phyloP scores from a whole-genome alignment of 1,140 invertebrate species.

The Coptotermes formosanus region DNA sequence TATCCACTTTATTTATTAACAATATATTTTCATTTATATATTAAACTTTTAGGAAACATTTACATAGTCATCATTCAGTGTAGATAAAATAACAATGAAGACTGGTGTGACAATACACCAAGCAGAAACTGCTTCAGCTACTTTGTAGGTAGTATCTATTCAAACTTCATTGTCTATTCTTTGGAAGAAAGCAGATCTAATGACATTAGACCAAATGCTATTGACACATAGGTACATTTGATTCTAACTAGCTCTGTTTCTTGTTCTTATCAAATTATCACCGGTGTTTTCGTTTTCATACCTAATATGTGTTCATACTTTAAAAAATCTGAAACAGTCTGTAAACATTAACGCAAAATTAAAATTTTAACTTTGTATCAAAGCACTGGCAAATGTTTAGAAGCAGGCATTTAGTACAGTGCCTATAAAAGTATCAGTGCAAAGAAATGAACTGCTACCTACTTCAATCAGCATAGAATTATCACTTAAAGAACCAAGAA shows the following conservation, averaged over 20 bases:
- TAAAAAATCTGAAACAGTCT: not conserved
- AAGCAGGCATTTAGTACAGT: not conserved
- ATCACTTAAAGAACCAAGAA: not conserved
- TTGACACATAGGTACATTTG: not conserved
- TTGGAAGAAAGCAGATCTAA: not conserved
- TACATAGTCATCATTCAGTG: not conserved
- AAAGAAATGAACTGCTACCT: not conserved
- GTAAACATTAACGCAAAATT: not conserved
- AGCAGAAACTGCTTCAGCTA: constrained; percentile 15
- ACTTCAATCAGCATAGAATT: not conserved
- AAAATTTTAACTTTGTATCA: not conserved
- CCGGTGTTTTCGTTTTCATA: not conserved
- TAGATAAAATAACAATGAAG: not conserved
- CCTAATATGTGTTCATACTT: not conserved
- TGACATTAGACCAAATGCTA: not conserved
- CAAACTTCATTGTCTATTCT: not conserved
- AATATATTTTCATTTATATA: constrained; percentile 12
- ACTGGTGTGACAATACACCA: constrained; percentile 18
- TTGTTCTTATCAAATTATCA: constrained; percentile 5
- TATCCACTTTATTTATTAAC: constrained; percentile 18
- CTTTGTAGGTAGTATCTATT: not conserved
- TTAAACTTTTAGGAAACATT: constrained; percentile 11
- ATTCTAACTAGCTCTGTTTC: constrained; percentile 3
- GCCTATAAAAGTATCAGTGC: not conserved
- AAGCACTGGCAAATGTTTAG: not conserved